Evolutionary conservation across 1,140 invertebrate genomes (phyloP).

Genomic region (Plectrocnemia conspersa): DNA sequence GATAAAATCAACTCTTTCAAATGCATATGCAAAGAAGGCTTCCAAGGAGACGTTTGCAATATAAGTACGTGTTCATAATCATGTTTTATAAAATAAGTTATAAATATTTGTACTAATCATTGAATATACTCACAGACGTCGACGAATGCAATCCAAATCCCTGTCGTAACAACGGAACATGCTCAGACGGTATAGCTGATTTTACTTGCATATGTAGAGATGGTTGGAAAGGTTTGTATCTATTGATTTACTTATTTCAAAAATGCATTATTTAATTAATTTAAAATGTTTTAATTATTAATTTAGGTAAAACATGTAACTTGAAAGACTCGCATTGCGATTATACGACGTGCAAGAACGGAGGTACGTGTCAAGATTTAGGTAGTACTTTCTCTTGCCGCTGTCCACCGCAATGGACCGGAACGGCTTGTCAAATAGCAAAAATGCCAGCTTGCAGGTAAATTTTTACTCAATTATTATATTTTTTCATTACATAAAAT

Average conservation of each 20-base stretch:
- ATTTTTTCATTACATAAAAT: not conserved
- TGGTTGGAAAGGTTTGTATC: conserved; percentile 66
- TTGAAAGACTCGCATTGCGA: conserved; percentile 62
- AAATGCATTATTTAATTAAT: conserved; percentile 11
- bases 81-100: conserved; percentile 6
- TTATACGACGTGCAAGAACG: conserved; percentile 58
- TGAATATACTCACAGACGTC: conserved; percentile 57
- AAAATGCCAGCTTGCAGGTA: conserved; percentile 65
- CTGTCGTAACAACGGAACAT: conserved; percentile 73
- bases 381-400: conserved; percentile 61
- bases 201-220: conserved; percentile 70
- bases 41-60: conserved; percentile 61
- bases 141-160: conserved; percentile 73
- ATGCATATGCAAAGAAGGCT: conserved; percentile 70
- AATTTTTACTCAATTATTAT: conserved; percentile 6
- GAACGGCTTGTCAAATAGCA: conserved; percentile 64
- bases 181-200: conserved; percentile 66
- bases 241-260: conserved; percentile 7
- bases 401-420: conserved; percentile 63
- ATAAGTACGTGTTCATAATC: conserved; percentile 50
- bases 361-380: conserved; percentile 62
- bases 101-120: conserved; percentile 14
- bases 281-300: not conserved
- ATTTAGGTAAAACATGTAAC: conserved; percentile 59
- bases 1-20: conserved; percentile 72